These are phyloP conservation scores for Elmis aenea DNA, from an alignment of 2,888 invertebrate species.

Conservation along the genomic window DNA sequence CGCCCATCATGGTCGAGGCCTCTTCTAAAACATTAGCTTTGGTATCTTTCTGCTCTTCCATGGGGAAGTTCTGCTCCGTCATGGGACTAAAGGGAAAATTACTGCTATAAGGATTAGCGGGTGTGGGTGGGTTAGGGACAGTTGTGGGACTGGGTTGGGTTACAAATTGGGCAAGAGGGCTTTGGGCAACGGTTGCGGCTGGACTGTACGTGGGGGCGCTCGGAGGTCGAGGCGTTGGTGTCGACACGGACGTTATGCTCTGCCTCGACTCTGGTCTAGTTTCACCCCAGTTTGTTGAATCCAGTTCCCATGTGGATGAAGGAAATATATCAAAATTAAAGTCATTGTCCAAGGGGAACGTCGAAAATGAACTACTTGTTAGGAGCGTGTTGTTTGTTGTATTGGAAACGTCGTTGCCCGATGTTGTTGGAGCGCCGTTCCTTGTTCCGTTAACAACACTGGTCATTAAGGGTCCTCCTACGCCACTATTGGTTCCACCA, in stretches of 20 bases:
- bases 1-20: conserved; percentile 43
- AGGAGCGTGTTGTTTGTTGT: conserved; percentile 32
- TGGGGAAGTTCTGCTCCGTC: conserved; percentile 44
- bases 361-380: conserved; percentile 24
- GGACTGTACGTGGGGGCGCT: conserved; percentile 48
- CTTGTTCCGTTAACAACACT: conserved; percentile 62
- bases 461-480: conserved; percentile 72
- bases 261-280: conserved; percentile 59
- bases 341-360: conserved; percentile 44
- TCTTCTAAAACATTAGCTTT: conserved; percentile 49
- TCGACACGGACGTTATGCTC: conserved; percentile 57
- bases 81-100: conserved; percentile 62
- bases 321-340: conserved; percentile 51
- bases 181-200: conserved; percentile 39
- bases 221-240: conserved; percentile 57
- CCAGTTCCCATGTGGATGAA: conserved; percentile 59
- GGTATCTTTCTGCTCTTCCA: conserved; percentile 50
- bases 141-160: conserved; percentile 52
- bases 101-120: conserved; percentile 47
- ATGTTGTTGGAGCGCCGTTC: conserved; percentile 29
- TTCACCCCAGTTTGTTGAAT: conserved; percentile 38
- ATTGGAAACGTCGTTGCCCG: conserved; percentile 36
- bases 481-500: conserved; percentile 35
- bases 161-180: conserved; percentile 50
- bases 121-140: conserved; percentile 40